Evolutionary conservation across 2,797 vertebrate species (phyloP).

Genomic region (Ceryle rudis): DNA sequence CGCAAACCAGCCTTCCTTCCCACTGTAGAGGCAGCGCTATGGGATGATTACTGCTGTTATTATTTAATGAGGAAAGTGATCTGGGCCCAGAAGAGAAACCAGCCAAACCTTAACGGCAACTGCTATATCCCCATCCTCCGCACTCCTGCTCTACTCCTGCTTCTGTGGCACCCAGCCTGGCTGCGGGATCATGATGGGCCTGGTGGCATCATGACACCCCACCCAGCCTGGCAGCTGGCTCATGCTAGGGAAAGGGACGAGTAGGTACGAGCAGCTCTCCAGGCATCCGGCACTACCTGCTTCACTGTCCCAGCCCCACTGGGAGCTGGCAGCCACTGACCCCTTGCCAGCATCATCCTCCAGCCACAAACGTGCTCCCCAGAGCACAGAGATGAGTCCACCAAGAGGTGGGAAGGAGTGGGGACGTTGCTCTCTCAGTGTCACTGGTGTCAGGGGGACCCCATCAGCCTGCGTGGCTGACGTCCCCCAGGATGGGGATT

Average conservation of each 20-base stretch:
- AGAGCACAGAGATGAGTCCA: neutral
- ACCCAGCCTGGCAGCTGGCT: fast-evolving
- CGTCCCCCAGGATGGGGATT: fast-evolving
- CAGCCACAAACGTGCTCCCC: neutral
- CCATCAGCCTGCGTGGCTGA: fast-evolving
- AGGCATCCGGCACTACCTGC: fast-evolving
- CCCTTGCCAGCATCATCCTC: neutral
- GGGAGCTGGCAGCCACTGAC: neutral
- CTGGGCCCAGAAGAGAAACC: neutral
- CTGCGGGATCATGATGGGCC: fast-evolving
- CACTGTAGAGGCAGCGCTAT: neutral
- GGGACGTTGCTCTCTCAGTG: neutral
- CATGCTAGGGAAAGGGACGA: fast-evolving
- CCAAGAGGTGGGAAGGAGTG: neutral
- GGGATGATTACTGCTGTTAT: fast-evolving
- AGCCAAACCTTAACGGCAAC: fast-evolving
- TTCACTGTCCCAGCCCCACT: fast-evolving
- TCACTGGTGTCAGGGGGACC: neutral
- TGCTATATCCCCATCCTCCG: neutral
- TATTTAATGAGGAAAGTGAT: neutral
- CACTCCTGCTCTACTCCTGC: neutral
- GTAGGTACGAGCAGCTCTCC: neutral
- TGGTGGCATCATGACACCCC: neutral
- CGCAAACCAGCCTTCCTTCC: neutral
- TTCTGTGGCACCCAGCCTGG: neutral